A percentile compares a stretch with the other conserved stretches of the same genome.
These are phyloP conservation scores for Melanargia galathea DNA, from an alignment of 2,888 invertebrate species.

Conservation along the genomic window DNA sequence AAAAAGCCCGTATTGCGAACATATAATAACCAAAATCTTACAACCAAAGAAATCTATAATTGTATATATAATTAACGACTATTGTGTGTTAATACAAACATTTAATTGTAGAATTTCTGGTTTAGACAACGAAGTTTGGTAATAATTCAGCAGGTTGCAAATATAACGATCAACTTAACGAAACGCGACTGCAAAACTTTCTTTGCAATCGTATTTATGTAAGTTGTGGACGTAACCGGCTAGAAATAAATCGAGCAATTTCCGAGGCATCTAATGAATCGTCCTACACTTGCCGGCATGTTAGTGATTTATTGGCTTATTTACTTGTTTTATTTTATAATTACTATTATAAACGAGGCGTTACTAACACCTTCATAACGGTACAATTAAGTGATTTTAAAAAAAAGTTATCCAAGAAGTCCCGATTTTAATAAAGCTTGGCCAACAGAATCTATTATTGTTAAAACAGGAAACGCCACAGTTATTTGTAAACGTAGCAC, in stretches of 20 bases:
- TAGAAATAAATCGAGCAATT: constrained; percentile 30
- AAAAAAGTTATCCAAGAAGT: no score
- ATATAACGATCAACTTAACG: not conserved
- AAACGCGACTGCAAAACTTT: constrained; percentile 19
- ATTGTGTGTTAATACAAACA: constrained; percentile 21
- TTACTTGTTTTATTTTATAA: constrained; percentile 1
- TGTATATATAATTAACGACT: constrained; percentile 15
- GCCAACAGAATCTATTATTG: no score
- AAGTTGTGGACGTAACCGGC: constrained; percentile 17
- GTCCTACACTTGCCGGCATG: constrained; percentile 12
- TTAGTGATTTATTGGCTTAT: constrained; percentile 26
- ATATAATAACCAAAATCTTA: constrained; percentile 4
- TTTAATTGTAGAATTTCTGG: constrained; percentile 17
- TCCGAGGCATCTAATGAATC: constrained; percentile 18
- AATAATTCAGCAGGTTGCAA: constrained; percentile 4
- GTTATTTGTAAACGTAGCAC: not conserved
- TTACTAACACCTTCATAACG: constrained; percentile 1
- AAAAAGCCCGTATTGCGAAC: constrained; percentile 15
- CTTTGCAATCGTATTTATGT: constrained; percentile 14
- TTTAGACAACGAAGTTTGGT: constrained; percentile 19
- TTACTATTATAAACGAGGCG: not conserved
- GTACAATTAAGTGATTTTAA: no score
- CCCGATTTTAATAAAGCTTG: no score
- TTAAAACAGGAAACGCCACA: not conserved
- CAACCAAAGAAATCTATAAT: not conserved